Evolutionary conservation across 2,113 vertebrate genomes (phyloP).

Genomic region (Microcebus lehilahytsara): DNA sequence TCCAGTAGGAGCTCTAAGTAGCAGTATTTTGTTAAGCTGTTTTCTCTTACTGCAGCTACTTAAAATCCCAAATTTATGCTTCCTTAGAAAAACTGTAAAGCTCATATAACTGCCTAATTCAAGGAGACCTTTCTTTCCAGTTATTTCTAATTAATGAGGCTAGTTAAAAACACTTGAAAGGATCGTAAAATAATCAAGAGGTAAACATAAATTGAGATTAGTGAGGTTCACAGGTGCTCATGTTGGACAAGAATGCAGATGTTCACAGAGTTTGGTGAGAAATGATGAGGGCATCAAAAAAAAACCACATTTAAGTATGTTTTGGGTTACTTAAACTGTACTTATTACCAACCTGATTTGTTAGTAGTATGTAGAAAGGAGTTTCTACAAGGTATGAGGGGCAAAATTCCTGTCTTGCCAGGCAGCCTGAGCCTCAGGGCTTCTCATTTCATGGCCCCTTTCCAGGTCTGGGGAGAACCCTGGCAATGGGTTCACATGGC

Average conservation of each 20-base stretch:
- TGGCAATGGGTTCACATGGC: neutral
- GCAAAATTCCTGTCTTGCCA: neutral
- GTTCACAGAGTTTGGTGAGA: neutral
- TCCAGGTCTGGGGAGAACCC: neutral
- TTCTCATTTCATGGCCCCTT: neutral
- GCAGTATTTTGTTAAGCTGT: neutral
- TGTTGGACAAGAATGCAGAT: neutral
- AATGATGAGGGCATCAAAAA: neutral
- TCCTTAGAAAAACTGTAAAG: neutral
- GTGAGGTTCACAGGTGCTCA: neutral
- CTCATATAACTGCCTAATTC: neutral
- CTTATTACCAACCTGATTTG: neutral
- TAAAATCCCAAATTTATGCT: neutral
- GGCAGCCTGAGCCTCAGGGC: neutral
- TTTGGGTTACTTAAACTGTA: neutral
- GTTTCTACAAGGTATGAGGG: neutral
- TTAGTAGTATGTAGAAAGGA: neutral
- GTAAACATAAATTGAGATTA: neutral
- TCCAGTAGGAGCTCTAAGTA: neutral
- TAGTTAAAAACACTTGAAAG: neutral
- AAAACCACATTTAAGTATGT: neutral
- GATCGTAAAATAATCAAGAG: constrained; percentile 41
- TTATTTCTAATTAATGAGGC: constrained; percentile 38
- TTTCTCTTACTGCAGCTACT: neutral
- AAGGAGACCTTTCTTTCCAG: neutral